A percentile compares a stretch with the other conserved stretches of the same genome.
Evolutionary conservation across 1,140 invertebrate species (phyloP).

Genomic region (Heterodera carotae): DNA sequence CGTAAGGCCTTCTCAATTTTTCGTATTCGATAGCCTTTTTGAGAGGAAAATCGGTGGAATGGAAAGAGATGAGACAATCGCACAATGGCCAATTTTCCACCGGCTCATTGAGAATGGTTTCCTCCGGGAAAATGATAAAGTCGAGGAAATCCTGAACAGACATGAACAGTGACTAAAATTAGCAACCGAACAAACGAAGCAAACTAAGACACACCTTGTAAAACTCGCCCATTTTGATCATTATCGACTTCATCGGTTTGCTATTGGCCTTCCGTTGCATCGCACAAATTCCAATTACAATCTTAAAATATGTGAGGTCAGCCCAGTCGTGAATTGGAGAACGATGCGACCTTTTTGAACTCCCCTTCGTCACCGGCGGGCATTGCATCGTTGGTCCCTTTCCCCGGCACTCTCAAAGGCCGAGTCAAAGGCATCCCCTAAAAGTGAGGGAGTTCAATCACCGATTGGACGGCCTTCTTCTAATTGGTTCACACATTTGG

Average conservation of each 20-base stretch:
- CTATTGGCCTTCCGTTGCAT: conserved; percentile 63
- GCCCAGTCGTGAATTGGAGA: not conserved
- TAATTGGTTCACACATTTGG: too few relatives aligned
- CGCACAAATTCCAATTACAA: conserved; percentile 61
- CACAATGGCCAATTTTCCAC: conserved; percentile 97
- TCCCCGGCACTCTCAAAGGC: not conserved
- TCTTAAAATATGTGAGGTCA: conserved; percentile 35
- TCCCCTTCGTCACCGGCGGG: not conserved
- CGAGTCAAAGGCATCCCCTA: not conserved
- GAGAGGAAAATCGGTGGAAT: conserved; percentile 90
- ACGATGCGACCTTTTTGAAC: not conserved
- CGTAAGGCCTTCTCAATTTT: conserved; percentile 85
- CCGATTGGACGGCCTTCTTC: too few relatives aligned
- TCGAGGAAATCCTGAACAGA: conserved; percentile 57
- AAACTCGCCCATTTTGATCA: conserved; percentile 60
- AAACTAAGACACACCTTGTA: conserved; percentile 44
- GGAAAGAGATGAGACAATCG: conserved; percentile 96
- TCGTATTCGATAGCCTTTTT: conserved; percentile 98
- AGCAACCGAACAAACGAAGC: not conserved
- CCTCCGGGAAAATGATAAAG: conserved; percentile 70
- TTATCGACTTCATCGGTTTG: conserved; percentile 64
- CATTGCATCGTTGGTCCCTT: not conserved
- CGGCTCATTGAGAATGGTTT: conserved; percentile 88
- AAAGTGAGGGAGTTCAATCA: too few relatives aligned
- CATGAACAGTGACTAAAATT: not conserved